These are phyloP conservation scores for Polypterus senegalus DNA, from an alignment of 2,113 vertebrate species.

Conservation along the genomic window DNA sequence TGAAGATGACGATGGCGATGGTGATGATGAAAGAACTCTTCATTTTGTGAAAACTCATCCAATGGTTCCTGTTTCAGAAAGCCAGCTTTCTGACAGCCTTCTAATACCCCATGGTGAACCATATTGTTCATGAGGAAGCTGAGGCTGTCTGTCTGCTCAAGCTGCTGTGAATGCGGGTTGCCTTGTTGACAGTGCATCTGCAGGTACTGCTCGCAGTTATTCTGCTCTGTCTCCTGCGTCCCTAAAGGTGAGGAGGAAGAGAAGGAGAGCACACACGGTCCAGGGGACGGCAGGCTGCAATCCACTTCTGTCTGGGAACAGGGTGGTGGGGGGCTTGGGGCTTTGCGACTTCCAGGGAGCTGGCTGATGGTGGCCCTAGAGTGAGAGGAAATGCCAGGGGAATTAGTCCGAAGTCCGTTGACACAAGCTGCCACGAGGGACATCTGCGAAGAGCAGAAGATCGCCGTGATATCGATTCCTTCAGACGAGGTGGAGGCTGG, in stretches of 20 bases:
- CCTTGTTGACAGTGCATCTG: slow-evolving; percentile 39
- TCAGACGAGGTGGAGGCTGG: slow-evolving; percentile 42
- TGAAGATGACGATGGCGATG: slow-evolving; percentile 62
- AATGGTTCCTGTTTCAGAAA: slow-evolving; percentile 84
- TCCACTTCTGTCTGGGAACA: slow-evolving; percentile 51
- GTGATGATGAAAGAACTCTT: slow-evolving; percentile 67
- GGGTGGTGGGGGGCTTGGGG: slow-evolving; percentile 40
- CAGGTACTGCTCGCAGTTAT: slow-evolving; percentile 54
- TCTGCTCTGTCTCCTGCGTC: slow-evolving; percentile 48
- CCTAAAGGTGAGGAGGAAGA: slow-evolving; percentile 44
- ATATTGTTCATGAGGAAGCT: slow-evolving; percentile 39
- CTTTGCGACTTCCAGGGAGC: slow-evolving; percentile 47
- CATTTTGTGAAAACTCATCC: slow-evolving; percentile 70
- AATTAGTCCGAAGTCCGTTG: slow-evolving; percentile 61
- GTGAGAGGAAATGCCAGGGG: slow-evolving; percentile 49
- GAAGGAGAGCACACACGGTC: slow-evolving; percentile 61
- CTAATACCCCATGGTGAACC: slow-evolving; percentile 39
- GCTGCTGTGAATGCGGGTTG: slow-evolving; percentile 30
- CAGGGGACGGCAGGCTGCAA: slow-evolving; percentile 62
- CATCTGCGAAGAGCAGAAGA: slow-evolving; percentile 74
- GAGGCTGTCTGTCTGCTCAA: slow-evolving; percentile 38
- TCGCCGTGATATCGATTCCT: slow-evolving; percentile 65
- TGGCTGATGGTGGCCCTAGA: slow-evolving; percentile 45
- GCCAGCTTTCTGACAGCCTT: slow-evolving; percentile 49
- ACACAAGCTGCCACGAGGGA: slow-evolving; percentile 65